These are phyloP conservation scores for Alsophila aescularia DNA, from an alignment of 2,888 invertebrate species.

Conservation along the genomic window DNA sequence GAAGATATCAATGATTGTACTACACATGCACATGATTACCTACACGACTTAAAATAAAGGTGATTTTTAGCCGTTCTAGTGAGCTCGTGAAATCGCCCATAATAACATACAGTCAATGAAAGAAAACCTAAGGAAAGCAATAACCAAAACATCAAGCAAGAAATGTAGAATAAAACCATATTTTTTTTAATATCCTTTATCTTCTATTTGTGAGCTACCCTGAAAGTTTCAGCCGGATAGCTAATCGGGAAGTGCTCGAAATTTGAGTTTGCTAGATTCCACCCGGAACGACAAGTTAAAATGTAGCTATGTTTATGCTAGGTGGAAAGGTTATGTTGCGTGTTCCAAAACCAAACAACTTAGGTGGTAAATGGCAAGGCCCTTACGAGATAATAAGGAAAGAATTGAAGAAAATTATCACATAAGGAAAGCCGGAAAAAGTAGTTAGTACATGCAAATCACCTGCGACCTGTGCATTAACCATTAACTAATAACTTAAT, in stretches of 20 bases:
- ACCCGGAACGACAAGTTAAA: too few relatives aligned
- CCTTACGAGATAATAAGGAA: conserved; percentile 39
- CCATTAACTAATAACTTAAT: too few relatives aligned
- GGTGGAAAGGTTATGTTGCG: conserved; percentile 38
- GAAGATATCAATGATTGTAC: too few relatives aligned
- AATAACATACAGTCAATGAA: conserved; percentile 35
- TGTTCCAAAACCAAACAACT: conserved; percentile 38
- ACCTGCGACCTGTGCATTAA: conserved; percentile 28
- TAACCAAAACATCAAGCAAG: too few relatives aligned
- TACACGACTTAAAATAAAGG: conserved; percentile 45
- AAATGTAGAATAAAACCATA: too few relatives aligned
- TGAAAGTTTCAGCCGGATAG: too few relatives aligned
- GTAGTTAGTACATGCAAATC: conserved; percentile 39
- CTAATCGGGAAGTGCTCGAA: too few relatives aligned
- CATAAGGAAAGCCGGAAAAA: conserved; percentile 24
- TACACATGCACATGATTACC: too few relatives aligned
- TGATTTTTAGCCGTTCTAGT: too few relatives aligned
- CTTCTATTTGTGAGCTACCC: too few relatives aligned
- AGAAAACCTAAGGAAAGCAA: conserved; percentile 49
- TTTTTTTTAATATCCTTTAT: too few relatives aligned
- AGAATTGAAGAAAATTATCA: conserved; percentile 29
- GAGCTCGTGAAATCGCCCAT: conserved; percentile 40
- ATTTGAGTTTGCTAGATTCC: too few relatives aligned
- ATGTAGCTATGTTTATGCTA: conserved; percentile 37
- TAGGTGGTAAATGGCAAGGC: conserved; percentile 49